Conservation (phyloP, 2,888 invertebrate genomes). For the Abscondita cerata region DNA sequence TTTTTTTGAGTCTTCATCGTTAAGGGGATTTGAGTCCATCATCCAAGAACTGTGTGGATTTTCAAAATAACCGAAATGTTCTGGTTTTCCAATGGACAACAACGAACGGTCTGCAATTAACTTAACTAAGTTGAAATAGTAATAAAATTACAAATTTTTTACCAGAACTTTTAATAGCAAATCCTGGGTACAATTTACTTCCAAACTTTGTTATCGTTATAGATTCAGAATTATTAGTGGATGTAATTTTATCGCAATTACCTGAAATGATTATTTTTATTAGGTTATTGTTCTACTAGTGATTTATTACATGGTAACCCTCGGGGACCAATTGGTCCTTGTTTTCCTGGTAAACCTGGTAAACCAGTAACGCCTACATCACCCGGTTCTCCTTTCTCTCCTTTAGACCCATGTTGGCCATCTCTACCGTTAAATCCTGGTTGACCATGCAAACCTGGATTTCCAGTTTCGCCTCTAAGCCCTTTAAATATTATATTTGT, state of each 20-base stretch:
- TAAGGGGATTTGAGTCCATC: constrained; percentile 70
- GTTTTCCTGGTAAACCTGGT: too few relatives aligned
- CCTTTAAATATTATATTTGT: too few relatives aligned
- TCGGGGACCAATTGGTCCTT: constrained; percentile 2
- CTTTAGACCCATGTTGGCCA: not conserved
- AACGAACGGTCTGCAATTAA: constrained; percentile 74
- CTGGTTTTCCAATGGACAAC: constrained; percentile 92
- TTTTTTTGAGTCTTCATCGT: constrained; percentile 66
- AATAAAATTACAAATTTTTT: constrained; percentile 9
- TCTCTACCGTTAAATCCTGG: too few relatives aligned
- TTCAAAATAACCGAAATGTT: constrained; percentile 82
- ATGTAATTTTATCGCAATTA: too few relatives aligned
- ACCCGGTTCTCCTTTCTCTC: too few relatives aligned
- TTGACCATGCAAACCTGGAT: too few relatives aligned
- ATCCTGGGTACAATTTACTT: constrained; percentile 65
- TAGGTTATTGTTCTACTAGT: too few relatives aligned
- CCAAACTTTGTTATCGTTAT: constrained; percentile 51
- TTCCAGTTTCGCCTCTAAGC: too few relatives aligned
- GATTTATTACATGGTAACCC: not conserved
- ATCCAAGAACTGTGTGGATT: constrained; percentile 86
- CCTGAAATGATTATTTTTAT: too few relatives aligned
- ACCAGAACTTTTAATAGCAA: constrained; percentile 62
- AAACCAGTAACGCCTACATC: too few relatives aligned
- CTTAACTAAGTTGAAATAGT: too few relatives aligned
- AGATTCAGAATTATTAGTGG: too few relatives aligned